phyloP scores from a whole-genome alignment of 2,888 invertebrate genomes.

The Polydesmus complanatus region DNA sequence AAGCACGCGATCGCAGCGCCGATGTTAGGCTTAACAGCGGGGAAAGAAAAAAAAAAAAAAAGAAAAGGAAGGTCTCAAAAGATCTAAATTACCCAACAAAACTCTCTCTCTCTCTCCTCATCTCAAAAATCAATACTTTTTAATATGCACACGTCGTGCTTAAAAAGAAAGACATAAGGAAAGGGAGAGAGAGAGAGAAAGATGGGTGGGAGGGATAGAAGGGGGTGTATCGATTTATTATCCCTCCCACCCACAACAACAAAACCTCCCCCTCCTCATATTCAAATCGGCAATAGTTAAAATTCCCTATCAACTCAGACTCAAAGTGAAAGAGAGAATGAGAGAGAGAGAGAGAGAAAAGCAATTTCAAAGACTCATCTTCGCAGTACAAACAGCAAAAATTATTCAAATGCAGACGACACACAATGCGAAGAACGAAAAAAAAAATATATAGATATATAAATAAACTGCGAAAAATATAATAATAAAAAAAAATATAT shows the following conservation, averaged over 20 bases:
- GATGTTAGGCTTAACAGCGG: too few relatives aligned
- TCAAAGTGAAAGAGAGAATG: neutral
- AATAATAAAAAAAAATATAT: too few relatives aligned
- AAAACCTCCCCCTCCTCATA: neutral
- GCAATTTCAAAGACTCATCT: neutral
- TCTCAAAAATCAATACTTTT: constrained; percentile 25
- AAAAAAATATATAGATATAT: neutral
- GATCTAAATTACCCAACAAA: neutral
- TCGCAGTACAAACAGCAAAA: neutral
- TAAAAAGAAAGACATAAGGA: constrained; percentile 19
- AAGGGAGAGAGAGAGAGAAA: constrained; percentile 6
- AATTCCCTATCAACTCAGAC: constrained; percentile 4
- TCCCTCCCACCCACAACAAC: neutral
- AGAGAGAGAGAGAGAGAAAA: neutral
- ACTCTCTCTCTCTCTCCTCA: too few relatives aligned
- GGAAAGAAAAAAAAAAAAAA: neutral
- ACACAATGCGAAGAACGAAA: neutral
- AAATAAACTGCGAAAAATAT: too few relatives aligned
- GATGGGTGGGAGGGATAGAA: constrained; percentile 5
- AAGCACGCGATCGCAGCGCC: too few relatives aligned
- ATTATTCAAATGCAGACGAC: neutral
- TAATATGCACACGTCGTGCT: constrained; percentile 25
- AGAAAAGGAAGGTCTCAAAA: too few relatives aligned
- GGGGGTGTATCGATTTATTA: neutral
- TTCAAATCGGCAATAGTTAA: constrained; percentile 11